Base-by-base conservation (phyloP, 2,797 vertebrate species). In the Dicrostonyx torquatus region DNA sequence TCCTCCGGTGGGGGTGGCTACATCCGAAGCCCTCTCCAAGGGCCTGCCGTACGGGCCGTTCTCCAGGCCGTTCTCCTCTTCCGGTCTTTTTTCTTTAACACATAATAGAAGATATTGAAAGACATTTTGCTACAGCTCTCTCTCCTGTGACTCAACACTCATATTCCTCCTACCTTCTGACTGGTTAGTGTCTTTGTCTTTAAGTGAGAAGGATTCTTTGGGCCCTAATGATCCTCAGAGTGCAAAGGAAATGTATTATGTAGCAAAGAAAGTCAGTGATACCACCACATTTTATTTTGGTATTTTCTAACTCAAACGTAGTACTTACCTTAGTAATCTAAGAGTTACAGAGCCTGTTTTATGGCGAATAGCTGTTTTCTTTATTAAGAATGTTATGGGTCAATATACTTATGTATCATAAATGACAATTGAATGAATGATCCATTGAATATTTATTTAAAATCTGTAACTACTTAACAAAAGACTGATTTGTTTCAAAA, bases 51-150 rank as follows among this genome's bases (percentile, higher is more conserved):
- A n/a, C n/a, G n/a, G n/a, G n/a, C n/a, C n/a, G n/a, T n/a, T n/a
- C n/a, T n/a, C n/a, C n/a, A n/a, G n/a, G n/a, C n/a, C n/a, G n/a
- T n/a, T n/a, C n/a, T n/a, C n/a, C n/a, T n/a, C n/a, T n/a, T n/a
- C n/a, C n/a, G n/a, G n/a, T n/a, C 18, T 50, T 68, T 98, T 31
- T 96, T 96, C 98, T 97, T 97, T 96, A 97, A 97, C 95, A 62
- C 90, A 96, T 97, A 97, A 97, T 96, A 87, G 96, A 94, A 97
- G 93, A 97, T 97, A 97, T 94, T 90, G 95, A 93, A 91, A 97
- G 75, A 73, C 89, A 64, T 96, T 97, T 97, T 80, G 75, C 87
- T 93, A 34, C 70, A 94, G 79, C 50, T 66, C 82, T 95, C 34
- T 97, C 93, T 94, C 85, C 80, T 94, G 87, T 97, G 89, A 95